Percentiles rank a stretch among this genome's conserved stretches.
Evolutionary conservation across 2,113 vertebrate genomes (phyloP).

Genomic region (Leucosticte australis): DNA sequence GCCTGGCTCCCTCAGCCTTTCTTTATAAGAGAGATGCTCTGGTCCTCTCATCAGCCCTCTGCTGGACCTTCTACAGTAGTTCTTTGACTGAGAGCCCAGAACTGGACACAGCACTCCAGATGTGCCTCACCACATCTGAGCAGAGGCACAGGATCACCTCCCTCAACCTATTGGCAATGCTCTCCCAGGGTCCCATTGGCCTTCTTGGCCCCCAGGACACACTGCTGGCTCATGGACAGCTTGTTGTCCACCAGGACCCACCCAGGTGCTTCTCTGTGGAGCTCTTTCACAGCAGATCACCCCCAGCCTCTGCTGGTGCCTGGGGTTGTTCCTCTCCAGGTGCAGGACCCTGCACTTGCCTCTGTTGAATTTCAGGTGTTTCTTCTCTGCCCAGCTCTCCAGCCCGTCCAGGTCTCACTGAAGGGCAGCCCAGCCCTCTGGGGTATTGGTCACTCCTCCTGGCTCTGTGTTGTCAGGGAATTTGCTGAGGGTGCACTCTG

Average conservation of each 20-base stretch:
- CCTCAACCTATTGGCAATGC: accelerated
- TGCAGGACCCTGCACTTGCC: background rate
- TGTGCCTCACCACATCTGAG: background rate
- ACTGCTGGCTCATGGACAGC: background rate
- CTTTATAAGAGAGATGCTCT: accelerated
- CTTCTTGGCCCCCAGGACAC: background rate
- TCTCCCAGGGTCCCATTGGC: no score
- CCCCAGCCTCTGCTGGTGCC: background rate
- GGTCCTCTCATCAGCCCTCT: background rate
- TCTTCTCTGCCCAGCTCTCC: background rate
- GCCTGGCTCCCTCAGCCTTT: background rate
- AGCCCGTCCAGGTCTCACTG: background rate
- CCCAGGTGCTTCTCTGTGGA: background rate
- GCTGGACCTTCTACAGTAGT: no score
- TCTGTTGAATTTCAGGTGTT: background rate
- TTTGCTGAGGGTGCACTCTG: background rate
- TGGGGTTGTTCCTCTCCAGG: background rate
- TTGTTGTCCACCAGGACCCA: background rate
- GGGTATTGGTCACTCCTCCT: background rate
- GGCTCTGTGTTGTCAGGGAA: no score
- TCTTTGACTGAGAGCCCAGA: background rate
- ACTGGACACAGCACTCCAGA: background rate
- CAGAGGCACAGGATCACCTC: background rate
- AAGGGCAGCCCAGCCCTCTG: background rate
- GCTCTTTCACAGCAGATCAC: background rate